Base-by-base conservation (phyloP, 2,888 invertebrate species). In the Himalopsyche tibetana region DNA sequence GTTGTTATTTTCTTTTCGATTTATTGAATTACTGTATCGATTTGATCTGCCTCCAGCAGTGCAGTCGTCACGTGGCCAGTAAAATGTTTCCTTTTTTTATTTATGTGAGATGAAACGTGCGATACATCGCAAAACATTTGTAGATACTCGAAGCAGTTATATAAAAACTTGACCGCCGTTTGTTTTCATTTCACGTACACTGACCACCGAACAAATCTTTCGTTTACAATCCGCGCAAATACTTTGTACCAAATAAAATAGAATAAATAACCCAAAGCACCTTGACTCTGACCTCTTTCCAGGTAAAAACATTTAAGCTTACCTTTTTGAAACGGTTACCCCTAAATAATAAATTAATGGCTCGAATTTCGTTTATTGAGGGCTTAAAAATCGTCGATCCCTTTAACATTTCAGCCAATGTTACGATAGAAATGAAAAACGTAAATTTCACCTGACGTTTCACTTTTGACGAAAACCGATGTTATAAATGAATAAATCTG, bases 171-270 rank as follows among this genome's bases (percentile, higher is more conserved):
- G 74, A 74, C 74, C 74, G 36, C 28, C 74, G 74, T 74, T 74
- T 74, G 74, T 74, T 74, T 74, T 74, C 74, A 12, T 38, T 74
- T 36, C 74, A 74, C 74, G 74, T 74, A 74, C 74, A 36, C 74
- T 74, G 74, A 74, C 74, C 74, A 36, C 74, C 74, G 74, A 74
- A 74, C 74, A 74, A 74, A 74, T 74, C 74, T 74, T 36, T 74
- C 74, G 15, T 74, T 74, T 36, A 74, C 74, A 74, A 74, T 74
- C 74, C 74, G 74, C 74, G 74, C 74, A 74, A 74, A 74, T 74
- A 74, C 74, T 74, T 74, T 74, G 74, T 74, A 74, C 74, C 74
- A 74, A 74, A 74, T 74, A 74, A 74, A 74, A 74, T 74, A 36
- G 74, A 74, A 74, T 74, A 74, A 74, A 74, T 74, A 74, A 74